phyloP scores from a whole-genome alignment of 2,113 vertebrate genomes.

The Nothoprocta perdicaria region DNA sequence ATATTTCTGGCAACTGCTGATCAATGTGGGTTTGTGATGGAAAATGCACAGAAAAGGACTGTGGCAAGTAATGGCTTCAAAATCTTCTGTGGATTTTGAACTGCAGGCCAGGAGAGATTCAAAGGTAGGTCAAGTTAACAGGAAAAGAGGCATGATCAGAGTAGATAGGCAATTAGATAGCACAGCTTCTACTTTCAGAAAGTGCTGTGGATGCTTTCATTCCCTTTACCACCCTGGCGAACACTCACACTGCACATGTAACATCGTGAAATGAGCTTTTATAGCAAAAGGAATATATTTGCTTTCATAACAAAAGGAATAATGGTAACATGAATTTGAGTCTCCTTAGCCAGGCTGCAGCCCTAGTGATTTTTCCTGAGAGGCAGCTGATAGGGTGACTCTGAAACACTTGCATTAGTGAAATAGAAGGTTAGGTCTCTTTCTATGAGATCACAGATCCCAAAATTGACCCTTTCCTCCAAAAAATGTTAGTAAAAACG shows the following conservation, averaged over 20 bases:
- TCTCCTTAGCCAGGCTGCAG: background rate
- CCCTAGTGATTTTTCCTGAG: background rate
- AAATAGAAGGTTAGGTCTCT: background rate
- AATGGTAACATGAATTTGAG: background rate
- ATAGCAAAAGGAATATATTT: background rate
- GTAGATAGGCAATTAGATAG: background rate
- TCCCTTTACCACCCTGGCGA: background rate
- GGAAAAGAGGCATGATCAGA: background rate
- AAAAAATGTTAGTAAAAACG: background rate
- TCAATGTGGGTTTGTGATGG: background rate
- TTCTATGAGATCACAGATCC: background rate
- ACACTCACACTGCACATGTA: background rate
- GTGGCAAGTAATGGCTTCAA: background rate
- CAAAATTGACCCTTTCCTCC: background rate
- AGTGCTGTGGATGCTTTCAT: background rate
- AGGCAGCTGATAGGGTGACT: background rate
- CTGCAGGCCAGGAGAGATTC: background rate
- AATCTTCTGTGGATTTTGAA: background rate
- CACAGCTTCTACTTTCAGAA: background rate
- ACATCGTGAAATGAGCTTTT: background rate
- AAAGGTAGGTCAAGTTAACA: background rate
- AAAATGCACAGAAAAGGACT: background rate
- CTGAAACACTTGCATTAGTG: background rate
- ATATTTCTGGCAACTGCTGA: constrained; percentile 26
- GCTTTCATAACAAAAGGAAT: background rate